Evolutionary conservation across 2,888 invertebrate genomes (phyloP).

Genomic region (Aethes cnicana): DNA sequence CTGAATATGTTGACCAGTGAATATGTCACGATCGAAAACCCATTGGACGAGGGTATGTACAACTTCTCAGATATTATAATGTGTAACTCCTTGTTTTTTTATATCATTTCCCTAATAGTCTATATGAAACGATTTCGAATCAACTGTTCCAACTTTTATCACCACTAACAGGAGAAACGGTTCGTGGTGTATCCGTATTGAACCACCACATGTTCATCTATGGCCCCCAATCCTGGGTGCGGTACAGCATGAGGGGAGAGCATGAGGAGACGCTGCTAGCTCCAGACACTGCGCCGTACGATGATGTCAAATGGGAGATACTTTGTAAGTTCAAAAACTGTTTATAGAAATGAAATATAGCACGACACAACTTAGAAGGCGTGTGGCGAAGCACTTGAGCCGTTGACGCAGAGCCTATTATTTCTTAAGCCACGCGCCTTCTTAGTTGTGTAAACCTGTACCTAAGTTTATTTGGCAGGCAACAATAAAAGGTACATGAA

Average conservation of each 20-base stretch:
- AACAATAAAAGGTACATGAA: too few species aligned
- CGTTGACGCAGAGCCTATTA: too few species aligned
- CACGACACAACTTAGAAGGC: too few species aligned
- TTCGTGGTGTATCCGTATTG: constrained; percentile 69
- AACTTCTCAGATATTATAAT: background rate
- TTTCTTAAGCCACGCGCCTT: too few species aligned
- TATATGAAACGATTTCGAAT: too few species aligned
- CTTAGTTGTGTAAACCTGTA: background rate
- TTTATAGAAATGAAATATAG: too few species aligned
- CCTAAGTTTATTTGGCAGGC: too few species aligned
- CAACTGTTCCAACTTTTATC: too few species aligned
- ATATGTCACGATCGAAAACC: constrained; percentile 92
- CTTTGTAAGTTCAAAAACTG: constrained; percentile 76
- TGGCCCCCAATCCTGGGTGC: constrained; percentile 89
- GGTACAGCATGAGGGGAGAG: constrained; percentile 90
- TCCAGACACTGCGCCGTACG: constrained; percentile 80
- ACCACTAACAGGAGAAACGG: constrained; percentile 70
- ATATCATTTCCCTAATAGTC: too few species aligned
- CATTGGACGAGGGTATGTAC: constrained; percentile 85
- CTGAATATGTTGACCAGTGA: constrained; percentile 97
- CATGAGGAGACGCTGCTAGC: constrained; percentile 82
- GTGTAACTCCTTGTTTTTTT: background rate
- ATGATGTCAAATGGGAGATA: constrained; percentile 87
- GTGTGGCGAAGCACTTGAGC: too few species aligned
- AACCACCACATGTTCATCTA: constrained; percentile 87